Evolutionary conservation across 64 coral and sea anemone genomes (phyloP), one percentile per base, ranked within the genome.

Genomic region (Porites australiensis): DNA sequence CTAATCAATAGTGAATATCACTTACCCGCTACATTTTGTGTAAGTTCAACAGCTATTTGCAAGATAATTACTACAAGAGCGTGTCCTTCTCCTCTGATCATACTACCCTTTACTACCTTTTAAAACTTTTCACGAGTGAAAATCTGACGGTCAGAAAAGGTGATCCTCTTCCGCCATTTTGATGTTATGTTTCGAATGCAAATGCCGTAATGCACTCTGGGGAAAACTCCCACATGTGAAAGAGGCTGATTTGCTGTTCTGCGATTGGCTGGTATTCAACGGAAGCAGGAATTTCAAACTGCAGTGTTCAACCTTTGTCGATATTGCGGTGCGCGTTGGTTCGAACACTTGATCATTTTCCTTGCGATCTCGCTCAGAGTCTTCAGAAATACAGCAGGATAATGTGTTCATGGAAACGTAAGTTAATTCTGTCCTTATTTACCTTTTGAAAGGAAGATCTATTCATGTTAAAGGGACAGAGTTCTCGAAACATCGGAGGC

Each of bases 231-330:
- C 60, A 7, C 73, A 18, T 48, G 73, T 18, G 46, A 16, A 75
- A 54, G 87, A 90, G 67, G 68, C 77, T 73, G 27, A 6, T 70
- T 11, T 89, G 18, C 61, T 58, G 49, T 19, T 8, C 9, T 86
- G 16, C 87, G 90, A 92, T 92, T 92, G 90, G 90, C 58, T 76
- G 8, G 62, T 14, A 64, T 59, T 27, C 23, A 92, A 92, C 47
- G 81, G 90, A 52, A 66, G 37, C 43, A 61, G 60, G 60, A 77
- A 67, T 92, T 92, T 92, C 79, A 86, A 92, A 92, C 73, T 87
- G 82, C 77, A 77, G 59, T 86, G 8, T 46, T 78, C 73, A 45
- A 18, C 65, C 58, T 82, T 63, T 82, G 76, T 92, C 27, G 86
- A 49, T 57, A 43, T 77, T 91, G 58, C 89, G 77, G 54, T n/a